Percentiles rank a stretch among this genome's conserved stretches.
phyloP scores from a whole-genome alignment of 2,797 vertebrate species.

The Trematomus bernacchii region DNA sequence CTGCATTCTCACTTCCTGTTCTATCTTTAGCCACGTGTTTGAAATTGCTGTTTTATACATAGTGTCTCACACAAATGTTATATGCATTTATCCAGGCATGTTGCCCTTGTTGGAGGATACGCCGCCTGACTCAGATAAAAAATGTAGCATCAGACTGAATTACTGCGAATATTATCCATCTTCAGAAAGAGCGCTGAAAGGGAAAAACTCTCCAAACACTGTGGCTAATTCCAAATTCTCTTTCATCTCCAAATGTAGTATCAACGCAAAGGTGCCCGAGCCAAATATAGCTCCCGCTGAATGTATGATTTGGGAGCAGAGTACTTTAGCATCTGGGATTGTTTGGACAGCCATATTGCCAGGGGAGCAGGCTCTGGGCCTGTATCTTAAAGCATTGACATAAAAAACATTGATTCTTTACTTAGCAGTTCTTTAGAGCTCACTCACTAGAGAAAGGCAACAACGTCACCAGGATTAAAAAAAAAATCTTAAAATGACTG shows the following conservation, averaged over 20 bases:
- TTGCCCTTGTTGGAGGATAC: not conserved
- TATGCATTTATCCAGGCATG: not conserved
- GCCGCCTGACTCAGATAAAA: constrained; percentile 16
- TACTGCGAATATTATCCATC: constrained; percentile 17
- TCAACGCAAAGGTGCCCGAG: constrained; percentile 22
- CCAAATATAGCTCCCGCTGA: constrained; percentile 34
- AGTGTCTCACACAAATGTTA: not conserved
- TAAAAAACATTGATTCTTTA: constrained; percentile 30
- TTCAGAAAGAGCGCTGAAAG: constrained; percentile 20
- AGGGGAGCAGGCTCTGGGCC: not conserved
- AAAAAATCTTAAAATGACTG: no score
- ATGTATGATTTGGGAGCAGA: constrained; percentile 34
- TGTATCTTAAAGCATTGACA: constrained; percentile 1
- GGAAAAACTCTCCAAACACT: constrained; percentile 22
- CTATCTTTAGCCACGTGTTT: constrained; percentile 27
- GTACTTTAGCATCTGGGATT: constrained; percentile 35
- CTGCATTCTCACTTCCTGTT: constrained; percentile 46
- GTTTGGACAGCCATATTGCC: constrained; percentile 29
- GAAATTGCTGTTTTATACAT: not conserved
- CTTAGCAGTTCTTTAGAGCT: not conserved
- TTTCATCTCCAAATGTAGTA: constrained; percentile 52
- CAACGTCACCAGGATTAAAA: not conserved
- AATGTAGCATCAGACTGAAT: constrained; percentile 34
- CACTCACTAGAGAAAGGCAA: not conserved
- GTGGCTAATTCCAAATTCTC: constrained; percentile 46